phyloP scores from a whole-genome alignment of 37 sponge, comb jelly and placozoan species.

The Agelas oroides region DNA sequence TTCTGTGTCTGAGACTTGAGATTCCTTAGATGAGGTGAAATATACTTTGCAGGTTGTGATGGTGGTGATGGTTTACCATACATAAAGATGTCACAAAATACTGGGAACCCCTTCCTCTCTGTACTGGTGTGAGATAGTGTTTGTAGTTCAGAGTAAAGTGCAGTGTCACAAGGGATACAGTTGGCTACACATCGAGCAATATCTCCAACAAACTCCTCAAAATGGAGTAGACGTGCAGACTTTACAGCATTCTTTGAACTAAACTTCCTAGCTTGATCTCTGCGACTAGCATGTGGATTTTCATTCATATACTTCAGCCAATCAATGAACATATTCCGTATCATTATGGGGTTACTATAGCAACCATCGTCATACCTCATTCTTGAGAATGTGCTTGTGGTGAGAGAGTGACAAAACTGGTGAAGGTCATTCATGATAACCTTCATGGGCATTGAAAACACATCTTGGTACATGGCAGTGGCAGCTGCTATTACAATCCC shows the following conservation, averaged over 20 bases:
- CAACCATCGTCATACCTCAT: conserved; percentile 22
- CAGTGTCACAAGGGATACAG: conserved; percentile 10
- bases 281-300: not conserved
- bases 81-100: too few species aligned
- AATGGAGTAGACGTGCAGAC: conserved; percentile 7
- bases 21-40: not conserved
- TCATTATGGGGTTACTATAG: conserved; percentile 54
- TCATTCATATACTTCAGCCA: conserved; percentile 9
- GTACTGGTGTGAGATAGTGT: not conserved
- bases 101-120: too few species aligned
- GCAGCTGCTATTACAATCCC: conserved; percentile 58
- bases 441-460: conserved; percentile 27
- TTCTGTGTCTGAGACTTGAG: not conserved
- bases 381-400: conserved; percentile 12
- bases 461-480: conserved; percentile 43
- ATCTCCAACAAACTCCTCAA: conserved; percentile 29
- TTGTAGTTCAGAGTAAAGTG: conserved; percentile 1
- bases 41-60: not conserved
- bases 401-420: conserved; percentile 27
- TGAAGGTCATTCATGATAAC: conserved; percentile 20
- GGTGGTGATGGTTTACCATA: too few species aligned
- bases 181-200: conserved; percentile 9
- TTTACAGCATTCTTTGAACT: conserved; percentile 5
- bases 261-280: not conserved
- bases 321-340: conserved; percentile 42